Evolutionary conservation across 2,888 invertebrate species (phyloP).

Genomic region (Taenaris catops): DNA sequence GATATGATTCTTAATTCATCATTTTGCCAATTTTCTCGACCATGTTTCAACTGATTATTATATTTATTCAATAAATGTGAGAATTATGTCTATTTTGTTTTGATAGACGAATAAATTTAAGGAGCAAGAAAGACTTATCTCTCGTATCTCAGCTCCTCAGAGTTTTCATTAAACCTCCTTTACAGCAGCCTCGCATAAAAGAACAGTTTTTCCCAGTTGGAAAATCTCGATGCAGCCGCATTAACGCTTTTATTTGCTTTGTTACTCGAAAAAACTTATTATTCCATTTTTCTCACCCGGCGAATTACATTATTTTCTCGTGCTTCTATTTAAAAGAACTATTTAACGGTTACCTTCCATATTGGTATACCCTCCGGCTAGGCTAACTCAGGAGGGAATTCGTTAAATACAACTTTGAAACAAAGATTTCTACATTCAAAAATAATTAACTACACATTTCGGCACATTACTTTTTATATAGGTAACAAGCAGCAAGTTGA

Average conservation of each 20-base stretch:
- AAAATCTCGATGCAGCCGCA: conserved; percentile 74
- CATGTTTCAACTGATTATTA: no score
- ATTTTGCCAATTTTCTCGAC: no score
- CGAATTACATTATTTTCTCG: conserved; percentile 65
- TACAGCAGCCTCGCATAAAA: conserved; percentile 63
- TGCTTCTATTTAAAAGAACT: conserved; percentile 50
- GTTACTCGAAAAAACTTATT: conserved; percentile 70
- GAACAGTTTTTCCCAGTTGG: conserved; percentile 68
- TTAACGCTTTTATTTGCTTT: conserved; percentile 71
- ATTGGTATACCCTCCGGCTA: conserved; percentile 20
- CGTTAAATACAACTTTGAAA: no score
- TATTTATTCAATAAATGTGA: no score
- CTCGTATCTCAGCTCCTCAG: conserved; percentile 39
- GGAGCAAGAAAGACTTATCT: conserved; percentile 20
- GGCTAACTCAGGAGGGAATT: conserved; percentile 17
- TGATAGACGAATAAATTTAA: conserved; percentile 24
- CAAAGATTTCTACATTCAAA: no score
- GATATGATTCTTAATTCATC: no score
- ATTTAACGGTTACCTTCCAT: conserved; percentile 30
- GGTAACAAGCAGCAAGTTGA: no score
- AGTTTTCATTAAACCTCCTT: conserved; percentile 73
- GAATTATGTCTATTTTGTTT: conserved; percentile 17
- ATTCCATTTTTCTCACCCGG: conserved; percentile 63
- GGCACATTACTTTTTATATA: no score
- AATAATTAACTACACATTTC: no score